Percentiles rank a stretch among this genome's conserved stretches.
Evolutionary conservation across 1,140 invertebrate genomes (phyloP).

Genomic region (Cydia splendana): DNA sequence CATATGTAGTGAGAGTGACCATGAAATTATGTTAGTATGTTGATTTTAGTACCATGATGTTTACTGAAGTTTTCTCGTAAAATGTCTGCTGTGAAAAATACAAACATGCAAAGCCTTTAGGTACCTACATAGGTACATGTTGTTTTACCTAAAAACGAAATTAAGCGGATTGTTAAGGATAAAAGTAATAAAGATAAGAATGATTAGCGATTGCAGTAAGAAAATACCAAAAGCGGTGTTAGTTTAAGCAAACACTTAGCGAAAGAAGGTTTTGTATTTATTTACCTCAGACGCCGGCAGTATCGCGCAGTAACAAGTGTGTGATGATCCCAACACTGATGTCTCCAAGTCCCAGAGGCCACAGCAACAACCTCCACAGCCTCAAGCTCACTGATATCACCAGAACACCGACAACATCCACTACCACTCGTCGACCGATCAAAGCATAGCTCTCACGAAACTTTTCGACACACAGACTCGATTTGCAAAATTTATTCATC

Average conservation of each 20-base stretch:
- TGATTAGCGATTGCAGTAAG: slow-evolving; percentile 25
- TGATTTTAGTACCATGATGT: not conserved
- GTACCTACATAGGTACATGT: not conserved
- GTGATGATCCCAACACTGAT: slow-evolving; percentile 39
- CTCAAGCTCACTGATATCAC: slow-evolving; percentile 55
- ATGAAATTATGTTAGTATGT: not conserved
- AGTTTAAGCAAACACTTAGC: slow-evolving; percentile 15
- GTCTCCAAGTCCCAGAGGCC: slow-evolving; percentile 39
- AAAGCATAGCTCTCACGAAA: slow-evolving; percentile 75
- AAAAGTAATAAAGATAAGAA: slow-evolving; percentile 20
- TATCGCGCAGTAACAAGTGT: slow-evolving; percentile 42
- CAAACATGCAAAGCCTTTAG: not conserved
- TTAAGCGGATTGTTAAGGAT: not conserved
- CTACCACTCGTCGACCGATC: slow-evolving; percentile 68
- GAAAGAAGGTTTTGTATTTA: slow-evolving; percentile 7
- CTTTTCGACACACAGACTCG: slow-evolving; percentile 75
- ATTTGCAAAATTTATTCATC: slow-evolving; percentile 80
- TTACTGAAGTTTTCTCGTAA: not conserved
- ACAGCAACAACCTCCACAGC: slow-evolving; percentile 46
- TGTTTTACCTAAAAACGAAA: not conserved
- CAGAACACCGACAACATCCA: slow-evolving; percentile 52
- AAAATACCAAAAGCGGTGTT: not conserved
- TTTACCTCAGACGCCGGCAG: slow-evolving; percentile 52
- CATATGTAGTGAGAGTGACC: not conserved
- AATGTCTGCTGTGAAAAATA: not conserved